Base-by-base conservation (phyloP, 2,888 invertebrate species). In the Geotrupes spiniger region DNA sequence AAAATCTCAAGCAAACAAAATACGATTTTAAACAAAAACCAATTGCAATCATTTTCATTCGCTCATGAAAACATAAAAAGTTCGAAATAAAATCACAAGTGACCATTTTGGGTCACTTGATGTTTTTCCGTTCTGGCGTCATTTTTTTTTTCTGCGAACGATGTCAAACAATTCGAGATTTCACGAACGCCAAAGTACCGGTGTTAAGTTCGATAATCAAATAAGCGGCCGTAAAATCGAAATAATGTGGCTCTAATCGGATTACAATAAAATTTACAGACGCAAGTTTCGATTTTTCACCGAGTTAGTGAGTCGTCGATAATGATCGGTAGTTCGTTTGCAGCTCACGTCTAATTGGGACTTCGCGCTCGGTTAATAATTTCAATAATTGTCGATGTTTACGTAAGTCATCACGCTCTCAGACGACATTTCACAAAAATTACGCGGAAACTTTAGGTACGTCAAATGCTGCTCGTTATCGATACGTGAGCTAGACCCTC, bases 381-480 rank as follows among this genome's bases (percentile, higher is more conserved):
- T 56, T 54, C 57, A 54, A 59, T 59, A 57, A 56, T 58, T 59
- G 51, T 53, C 47, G 46, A 54, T 59, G 55, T 59, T 59, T 59
- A 42, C 52, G 31, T 40, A 46, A 50, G 41, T 52, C 48, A 57
- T 57, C 52, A 47, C 6, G 10, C n/a, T 16, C 33, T 15, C 36
- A 36, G 43, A 33, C 43, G 14, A 36, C 36, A 17, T 40, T 25
- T 11, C 27, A 25, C 12, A 12, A 33, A 15, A 33, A 33, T 33
- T 15, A 33, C 33, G 33, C 15, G 33, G 33, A 33, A 33, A 33
- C 14, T 21, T 21, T 21, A 21, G 3, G 21, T 21, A 21, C 6
- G 21, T 21, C 21, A 21, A n/a, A n/a, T n/a, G n/a, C n/a, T n/a
- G n/a, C n/a, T n/a, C n/a, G n/a, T n/a, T n/a, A n/a, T n/a, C n/a